phyloP scores from a whole-genome alignment of 2,113 vertebrate species.

The Eulacestoma nigropectus region DNA sequence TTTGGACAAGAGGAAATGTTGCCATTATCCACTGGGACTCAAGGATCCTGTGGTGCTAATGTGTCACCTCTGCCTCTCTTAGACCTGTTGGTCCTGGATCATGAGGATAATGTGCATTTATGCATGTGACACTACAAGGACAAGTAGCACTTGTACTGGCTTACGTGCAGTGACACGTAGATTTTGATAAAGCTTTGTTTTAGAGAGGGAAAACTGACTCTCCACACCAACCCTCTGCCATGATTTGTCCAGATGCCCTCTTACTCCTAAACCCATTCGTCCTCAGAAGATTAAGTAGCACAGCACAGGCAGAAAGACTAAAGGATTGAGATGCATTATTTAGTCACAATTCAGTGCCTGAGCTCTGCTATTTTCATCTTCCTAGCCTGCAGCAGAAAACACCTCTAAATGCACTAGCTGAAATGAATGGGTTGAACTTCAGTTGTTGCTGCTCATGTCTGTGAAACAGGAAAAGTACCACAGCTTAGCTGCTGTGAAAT shows the following conservation, averaged over 20 bases:
- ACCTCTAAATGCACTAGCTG: not conserved
- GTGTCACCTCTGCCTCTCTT: not conserved
- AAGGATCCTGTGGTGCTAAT: not conserved
- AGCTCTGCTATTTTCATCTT: not conserved
- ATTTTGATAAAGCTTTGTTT: not conserved
- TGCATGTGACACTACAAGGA: not conserved
- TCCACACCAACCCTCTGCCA: not conserved
- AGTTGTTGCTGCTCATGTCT: not conserved
- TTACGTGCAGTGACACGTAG: fast-evolving
- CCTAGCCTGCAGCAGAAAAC: not conserved
- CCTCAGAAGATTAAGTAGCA: not conserved
- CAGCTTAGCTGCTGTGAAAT: not conserved
- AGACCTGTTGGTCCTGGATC: not conserved
- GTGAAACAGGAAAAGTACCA: not conserved
- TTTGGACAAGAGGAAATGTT: not conserved
- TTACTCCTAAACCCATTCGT: not conserved
- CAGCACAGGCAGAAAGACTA: not conserved
- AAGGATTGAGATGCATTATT: not conserved
- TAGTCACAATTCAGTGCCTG: not conserved
- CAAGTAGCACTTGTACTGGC: not conserved
- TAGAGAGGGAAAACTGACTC: not conserved
- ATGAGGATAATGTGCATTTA: not conserved
- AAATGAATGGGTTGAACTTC: not conserved
- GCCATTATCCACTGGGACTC: not conserved
- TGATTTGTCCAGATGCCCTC: not conserved